A percentile compares a stretch with the other conserved stretches of the same genome.
phyloP scores from a whole-genome alignment of 1,140 invertebrate species.

The Aphis gossypii region DNA sequence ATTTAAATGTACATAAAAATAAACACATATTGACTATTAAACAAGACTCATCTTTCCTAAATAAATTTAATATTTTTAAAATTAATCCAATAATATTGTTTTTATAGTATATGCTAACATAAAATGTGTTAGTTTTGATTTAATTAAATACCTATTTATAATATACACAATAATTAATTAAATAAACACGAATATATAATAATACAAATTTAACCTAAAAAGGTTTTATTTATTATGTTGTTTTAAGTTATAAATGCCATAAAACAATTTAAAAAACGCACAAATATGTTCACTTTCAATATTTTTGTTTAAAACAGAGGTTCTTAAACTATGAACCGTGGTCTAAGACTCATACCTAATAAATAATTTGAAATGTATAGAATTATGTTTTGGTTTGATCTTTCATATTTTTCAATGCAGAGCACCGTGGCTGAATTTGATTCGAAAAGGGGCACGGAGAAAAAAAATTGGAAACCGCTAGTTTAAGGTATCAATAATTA shows the following conservation, averaged over 20 bases:
- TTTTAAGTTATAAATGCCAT: background rate
- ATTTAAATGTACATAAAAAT: no score
- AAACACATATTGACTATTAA: background rate
- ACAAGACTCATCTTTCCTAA: background rate
- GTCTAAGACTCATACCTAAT: no score
- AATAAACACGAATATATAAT: background rate
- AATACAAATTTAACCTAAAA: background rate
- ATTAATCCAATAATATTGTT: background rate
- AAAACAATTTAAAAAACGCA: background rate
- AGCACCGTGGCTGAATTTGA: no score
- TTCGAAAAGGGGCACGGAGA: no score
- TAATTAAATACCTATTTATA: background rate
- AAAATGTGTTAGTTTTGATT: background rate
- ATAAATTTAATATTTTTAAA: background rate
- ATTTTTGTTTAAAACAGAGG: background rate
- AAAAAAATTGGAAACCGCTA: no score
- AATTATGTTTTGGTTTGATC: no score
- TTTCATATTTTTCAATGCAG: no score
- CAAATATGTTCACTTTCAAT: background rate
- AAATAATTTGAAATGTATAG: no score
- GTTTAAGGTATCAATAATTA: background rate
- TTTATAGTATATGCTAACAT: background rate
- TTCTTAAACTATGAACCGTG: no score
- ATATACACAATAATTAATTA: background rate
- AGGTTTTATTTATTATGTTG: background rate